Evolutionary conservation across 2,888 invertebrate species (phyloP).

Genomic region (Hetaerina titia): DNA sequence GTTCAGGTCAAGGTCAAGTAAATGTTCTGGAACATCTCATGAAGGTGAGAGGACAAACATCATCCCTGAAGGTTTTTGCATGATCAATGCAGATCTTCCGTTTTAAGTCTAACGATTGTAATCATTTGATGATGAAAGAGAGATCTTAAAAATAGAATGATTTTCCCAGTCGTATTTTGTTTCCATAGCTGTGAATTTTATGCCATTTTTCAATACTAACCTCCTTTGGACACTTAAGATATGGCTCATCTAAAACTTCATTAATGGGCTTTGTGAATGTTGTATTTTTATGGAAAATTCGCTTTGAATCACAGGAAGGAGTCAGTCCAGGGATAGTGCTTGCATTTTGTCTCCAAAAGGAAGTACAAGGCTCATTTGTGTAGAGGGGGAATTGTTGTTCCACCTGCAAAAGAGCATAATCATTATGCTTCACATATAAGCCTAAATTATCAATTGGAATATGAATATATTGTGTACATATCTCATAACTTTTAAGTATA

Average conservation of each 20-base stretch:
- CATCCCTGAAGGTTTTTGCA: no score
- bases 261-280: conserved; percentile 51
- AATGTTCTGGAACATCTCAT: no score
- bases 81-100: no score
- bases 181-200: not conserved
- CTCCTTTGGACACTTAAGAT: not conserved
- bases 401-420: conserved; percentile 12
- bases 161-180: not conserved
- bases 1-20: no score
- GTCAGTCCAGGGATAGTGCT: conserved; percentile 27
- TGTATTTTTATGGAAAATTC: conserved; percentile 48
- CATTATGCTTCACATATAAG: no score
- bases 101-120: no score
- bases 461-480: no score
- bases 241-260: conserved; percentile 53
- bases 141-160: not conserved
- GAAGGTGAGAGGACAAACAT: no score
- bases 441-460: no score
- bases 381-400: not conserved
- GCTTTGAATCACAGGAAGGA: conserved; percentile 16
- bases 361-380: conserved; percentile 22
- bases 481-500: no score
- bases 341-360: conserved; percentile 49
- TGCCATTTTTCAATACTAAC: conserved; percentile 37
- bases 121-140: not conserved